Conservation (phyloP, 2,113 vertebrate species). For the Setophaga kirtlandii region DNA sequence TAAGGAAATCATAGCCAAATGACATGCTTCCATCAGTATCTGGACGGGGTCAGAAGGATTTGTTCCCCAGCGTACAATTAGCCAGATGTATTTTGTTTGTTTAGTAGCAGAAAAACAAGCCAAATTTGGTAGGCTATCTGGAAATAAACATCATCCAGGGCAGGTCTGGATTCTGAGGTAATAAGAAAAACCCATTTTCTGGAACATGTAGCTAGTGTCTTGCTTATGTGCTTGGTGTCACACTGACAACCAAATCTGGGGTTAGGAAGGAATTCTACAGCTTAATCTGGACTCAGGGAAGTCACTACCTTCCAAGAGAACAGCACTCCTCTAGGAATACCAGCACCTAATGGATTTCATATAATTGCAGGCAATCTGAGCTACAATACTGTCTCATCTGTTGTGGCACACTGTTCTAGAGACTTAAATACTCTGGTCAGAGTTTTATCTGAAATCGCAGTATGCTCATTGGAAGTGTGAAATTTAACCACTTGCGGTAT, state of each 20-base stretch:
- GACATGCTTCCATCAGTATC: background rate
- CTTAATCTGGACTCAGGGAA: background rate
- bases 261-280: background rate
- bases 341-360: background rate
- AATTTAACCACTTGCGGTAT: background rate
- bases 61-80: background rate
- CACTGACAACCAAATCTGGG: background rate
- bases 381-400: background rate
- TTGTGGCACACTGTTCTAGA: background rate
- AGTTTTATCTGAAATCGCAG: background rate
- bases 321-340: background rate
- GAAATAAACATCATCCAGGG: background rate
- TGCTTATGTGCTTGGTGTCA: background rate
- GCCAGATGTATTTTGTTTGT: constrained; percentile 37
- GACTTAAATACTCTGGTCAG: background rate
- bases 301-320: background rate
- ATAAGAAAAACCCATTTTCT: background rate
- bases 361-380: background rate
- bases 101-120: background rate
- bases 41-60: background rate
- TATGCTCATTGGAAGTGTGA: fast-evolving
- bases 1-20: constrained; percentile 4
- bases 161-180: background rate
- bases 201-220: background rate
- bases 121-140: background rate